Percentiles rank a stretch among this genome's conserved stretches.
Conservation (phyloP, 53 echinoderm and acorn worm genomes). For the Arbacia lixula region DNA sequence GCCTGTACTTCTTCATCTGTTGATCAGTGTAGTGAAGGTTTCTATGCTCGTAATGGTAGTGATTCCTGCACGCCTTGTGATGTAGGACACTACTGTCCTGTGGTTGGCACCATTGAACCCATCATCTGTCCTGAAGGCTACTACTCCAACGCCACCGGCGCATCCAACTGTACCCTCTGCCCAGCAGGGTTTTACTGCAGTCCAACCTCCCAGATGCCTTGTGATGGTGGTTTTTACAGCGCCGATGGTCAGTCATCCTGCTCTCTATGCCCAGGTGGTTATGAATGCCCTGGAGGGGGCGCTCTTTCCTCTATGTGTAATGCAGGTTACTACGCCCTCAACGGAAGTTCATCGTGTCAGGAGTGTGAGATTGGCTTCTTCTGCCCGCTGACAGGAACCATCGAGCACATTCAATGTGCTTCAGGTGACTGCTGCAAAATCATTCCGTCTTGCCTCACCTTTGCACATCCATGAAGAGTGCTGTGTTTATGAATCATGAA, state of each 20-base stretch:
- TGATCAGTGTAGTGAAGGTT: slow-evolving; percentile 63
- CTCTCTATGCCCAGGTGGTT: slow-evolving; percentile 83
- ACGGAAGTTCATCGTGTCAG: slow-evolving; percentile 68
- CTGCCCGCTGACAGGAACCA: slow-evolving; percentile 81
- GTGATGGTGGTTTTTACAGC: slow-evolving; percentile 80
- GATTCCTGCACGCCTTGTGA: slow-evolving; percentile 69
- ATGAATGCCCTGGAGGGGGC: slow-evolving; percentile 74
- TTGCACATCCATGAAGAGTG: background rate
- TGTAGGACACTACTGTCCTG: slow-evolving; percentile 78
- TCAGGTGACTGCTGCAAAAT: slow-evolving; percentile 97
- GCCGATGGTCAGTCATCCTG: slow-evolving; percentile 73
- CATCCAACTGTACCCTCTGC: slow-evolving; percentile 62
- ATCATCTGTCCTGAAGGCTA: slow-evolving; percentile 79
- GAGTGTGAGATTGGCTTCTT: slow-evolving; percentile 75
- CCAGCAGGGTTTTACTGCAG: slow-evolving; percentile 77
- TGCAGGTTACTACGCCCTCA: slow-evolving; percentile 65
- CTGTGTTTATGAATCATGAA: too few relatives aligned
- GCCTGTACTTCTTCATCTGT: slow-evolving; percentile 60
- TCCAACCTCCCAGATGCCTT: slow-evolving; percentile 56
- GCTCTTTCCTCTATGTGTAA: slow-evolving; percentile 53
- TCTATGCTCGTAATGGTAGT: slow-evolving; percentile 82
- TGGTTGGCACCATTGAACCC: slow-evolving; percentile 69
- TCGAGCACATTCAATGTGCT: slow-evolving; percentile 68
- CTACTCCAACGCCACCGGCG: slow-evolving; percentile 65
- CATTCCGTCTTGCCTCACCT: background rate